Evolutionary conservation across 2,888 invertebrate genomes (phyloP), one percentile per base, ranked within the genome.

Genomic region (Hymenopus coronatus): DNA sequence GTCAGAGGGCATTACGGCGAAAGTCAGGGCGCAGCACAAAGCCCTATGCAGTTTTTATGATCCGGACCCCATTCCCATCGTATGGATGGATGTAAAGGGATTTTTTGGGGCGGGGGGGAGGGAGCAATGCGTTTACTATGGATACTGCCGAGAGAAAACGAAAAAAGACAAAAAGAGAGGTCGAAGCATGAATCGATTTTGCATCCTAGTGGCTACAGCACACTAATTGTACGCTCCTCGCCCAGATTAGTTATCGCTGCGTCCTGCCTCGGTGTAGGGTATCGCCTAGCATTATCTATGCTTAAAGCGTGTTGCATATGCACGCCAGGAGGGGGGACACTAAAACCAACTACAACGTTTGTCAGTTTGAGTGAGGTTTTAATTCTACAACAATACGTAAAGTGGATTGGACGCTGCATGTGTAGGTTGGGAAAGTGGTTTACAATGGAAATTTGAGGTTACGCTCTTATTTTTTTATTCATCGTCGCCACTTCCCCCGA

Each of bases 391-490:
- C 87, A 87, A 87, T 87, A 82, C 87, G 87, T 87, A 87, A 87
- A 87, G 87, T 82, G 87, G 87, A 87, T 30, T 81, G 82, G 87
- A 81, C 70, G 86, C 28, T 28, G 20, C 70, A 70, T 28, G 14
- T 33, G 27, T 28, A 28, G 9, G 86, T 54, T 81, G 14, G 27
- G n/a, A 25, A 81, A n/a, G 87, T 33, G 87, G 87, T 87, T 87
- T 87, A 81, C 87, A 87, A 87, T 87, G 87, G 87, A 87, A 87
- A 87, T 87, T 87, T 87, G 87, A 87, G 87, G 87, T 87, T 87
- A n/a, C 82, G 87, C 87, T 87, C 87, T 87, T 33, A 82, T 82
- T 87, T 87, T 54, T 87, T 87, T 87, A 87, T 87, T 87, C 87
- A 87, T 82, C 30, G 30, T 70, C 54, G 54, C 85, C 84, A 84